Conservation (phyloP, 1,140 invertebrate genomes). For the Leptonema lineaticorne region DNA sequence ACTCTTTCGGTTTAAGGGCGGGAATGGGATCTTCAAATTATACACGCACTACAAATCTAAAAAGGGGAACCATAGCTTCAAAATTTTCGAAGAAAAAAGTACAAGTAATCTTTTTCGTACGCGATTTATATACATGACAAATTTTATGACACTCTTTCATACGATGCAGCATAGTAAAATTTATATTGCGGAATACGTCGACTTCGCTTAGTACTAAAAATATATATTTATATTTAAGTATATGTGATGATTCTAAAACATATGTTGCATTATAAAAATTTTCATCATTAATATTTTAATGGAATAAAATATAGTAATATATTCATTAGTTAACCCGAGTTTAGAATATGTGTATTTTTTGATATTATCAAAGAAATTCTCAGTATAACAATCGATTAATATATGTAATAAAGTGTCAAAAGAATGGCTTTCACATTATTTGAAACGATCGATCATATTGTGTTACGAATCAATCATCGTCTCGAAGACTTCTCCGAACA, state of each 20-base stretch:
- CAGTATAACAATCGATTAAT: background rate
- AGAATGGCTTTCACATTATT: background rate
- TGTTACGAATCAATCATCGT: conserved; percentile 4
- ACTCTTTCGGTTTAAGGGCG: background rate
- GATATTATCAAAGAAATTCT: too few relatives aligned
- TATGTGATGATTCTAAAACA: too few relatives aligned
- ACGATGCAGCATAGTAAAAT: conserved; percentile 25
- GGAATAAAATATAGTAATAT: too few relatives aligned
- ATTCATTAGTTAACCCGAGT: too few relatives aligned
- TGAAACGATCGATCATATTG: background rate
- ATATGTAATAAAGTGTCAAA: background rate
- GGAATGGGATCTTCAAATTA: conserved; percentile 2
- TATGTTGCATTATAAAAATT: too few relatives aligned
- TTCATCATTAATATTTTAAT: too few relatives aligned
- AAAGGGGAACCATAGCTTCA: background rate
- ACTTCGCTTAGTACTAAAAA: conserved; percentile 6
- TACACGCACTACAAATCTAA: background rate
- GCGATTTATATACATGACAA: conserved; percentile 26
- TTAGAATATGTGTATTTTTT: too few relatives aligned
- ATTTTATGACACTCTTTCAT: conserved; percentile 23
- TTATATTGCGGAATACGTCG: conserved; percentile 29
- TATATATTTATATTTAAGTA: too few relatives aligned
- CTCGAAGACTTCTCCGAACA: background rate
- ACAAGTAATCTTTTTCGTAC: conserved; percentile 23
- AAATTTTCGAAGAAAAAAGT: background rate